Evolutionary conservation across 2,888 invertebrate species (phyloP), one percentile per base, ranked within the genome.

Genomic region (Drosophila pegasa): DNA sequence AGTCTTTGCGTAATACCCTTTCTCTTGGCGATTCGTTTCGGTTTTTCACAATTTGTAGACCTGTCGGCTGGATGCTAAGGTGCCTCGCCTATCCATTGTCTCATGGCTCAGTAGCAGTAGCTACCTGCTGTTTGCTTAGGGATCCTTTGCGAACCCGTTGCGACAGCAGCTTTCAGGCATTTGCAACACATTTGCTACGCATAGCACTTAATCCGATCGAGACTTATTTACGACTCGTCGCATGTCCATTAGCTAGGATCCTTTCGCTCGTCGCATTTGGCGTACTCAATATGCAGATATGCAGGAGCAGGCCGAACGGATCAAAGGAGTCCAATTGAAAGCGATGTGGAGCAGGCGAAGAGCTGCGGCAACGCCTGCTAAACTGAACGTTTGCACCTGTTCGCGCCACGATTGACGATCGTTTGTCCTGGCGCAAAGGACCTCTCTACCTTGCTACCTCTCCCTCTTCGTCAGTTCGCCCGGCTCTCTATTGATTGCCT

Each of bases 381-480:
- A 27, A 40, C 38, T 18, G 8, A 29, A 31, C 60, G 50, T 35
- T 70, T 85, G 80, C 82, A 82, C 82, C 82, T 82, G 82, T 82
- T 61, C 37, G 41, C 56, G 40, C 29, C 25, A 33, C 68, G 68
- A 68, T 73, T 64, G 64, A 65, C 58, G 74, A 41, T 69, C 68
- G 64, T 54, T 68, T 54, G 40, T 67, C 14, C 72, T 51, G 72
- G 18, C 43, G 38, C 45, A 47, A 63, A 69, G 56, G 60, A 64
- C 63, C 48, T 64, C 58, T 18, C 25, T 65, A 35, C 33, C 37
- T 51, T 20, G 16, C 27, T 22, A 3, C 16, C 7, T 20, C 20
- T 8, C 16, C 4, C 37, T 51, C 41, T 35, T n/a, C 25, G 5
- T 27, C 29, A 6, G 16, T 35, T 18, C 37, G 22, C 18, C 22